phyloP scores from a whole-genome alignment of 1,140 invertebrate species.

The Neodiprion pinetum region DNA sequence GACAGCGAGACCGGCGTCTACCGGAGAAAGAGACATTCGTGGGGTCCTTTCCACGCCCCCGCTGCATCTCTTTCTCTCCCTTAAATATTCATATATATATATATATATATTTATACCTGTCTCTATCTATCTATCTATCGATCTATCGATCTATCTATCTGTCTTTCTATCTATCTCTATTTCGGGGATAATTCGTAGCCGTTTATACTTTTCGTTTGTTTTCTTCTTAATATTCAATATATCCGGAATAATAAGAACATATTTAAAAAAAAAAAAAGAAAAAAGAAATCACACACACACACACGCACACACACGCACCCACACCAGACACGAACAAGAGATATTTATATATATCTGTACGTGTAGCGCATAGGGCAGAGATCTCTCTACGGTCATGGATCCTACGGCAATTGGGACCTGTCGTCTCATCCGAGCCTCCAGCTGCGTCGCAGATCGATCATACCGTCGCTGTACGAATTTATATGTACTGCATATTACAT shows the following conservation, averaged over 20 bases:
- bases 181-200: slow-evolving; percentile 11
- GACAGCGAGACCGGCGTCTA: not conserved
- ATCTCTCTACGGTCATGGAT: not conserved
- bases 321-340: not conserved
- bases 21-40: not conserved
- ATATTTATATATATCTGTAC: slow-evolving; percentile 12
- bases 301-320: not conserved
- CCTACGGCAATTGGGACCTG: slow-evolving; percentile 45
- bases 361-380: slow-evolving; percentile 47
- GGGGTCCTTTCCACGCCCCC: not conserved
- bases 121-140: slow-evolving; percentile 12
- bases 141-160: slow-evolving; percentile 17
- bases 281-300: slow-evolving; percentile 12
- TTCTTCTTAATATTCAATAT: slow-evolving; percentile 26
- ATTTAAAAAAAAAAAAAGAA: slow-evolving; percentile 14
- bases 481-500: too few relatives aligned
- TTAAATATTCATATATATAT: not conserved
- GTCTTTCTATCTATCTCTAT: slow-evolving; percentile 20
- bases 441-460: not conserved
- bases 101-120: not conserved
- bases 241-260: slow-evolving; percentile 29
- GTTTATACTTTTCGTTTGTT: slow-evolving; percentile 18
- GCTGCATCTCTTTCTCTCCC: not conserved
- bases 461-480: not conserved
- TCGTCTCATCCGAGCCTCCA: slow-evolving; percentile 49